Percentiles rank a stretch among this genome's conserved stretches.
These are phyloP conservation scores for Cancer borealis DNA, from an alignment of 2,888 invertebrate genomes.

Conservation along the genomic window DNA sequence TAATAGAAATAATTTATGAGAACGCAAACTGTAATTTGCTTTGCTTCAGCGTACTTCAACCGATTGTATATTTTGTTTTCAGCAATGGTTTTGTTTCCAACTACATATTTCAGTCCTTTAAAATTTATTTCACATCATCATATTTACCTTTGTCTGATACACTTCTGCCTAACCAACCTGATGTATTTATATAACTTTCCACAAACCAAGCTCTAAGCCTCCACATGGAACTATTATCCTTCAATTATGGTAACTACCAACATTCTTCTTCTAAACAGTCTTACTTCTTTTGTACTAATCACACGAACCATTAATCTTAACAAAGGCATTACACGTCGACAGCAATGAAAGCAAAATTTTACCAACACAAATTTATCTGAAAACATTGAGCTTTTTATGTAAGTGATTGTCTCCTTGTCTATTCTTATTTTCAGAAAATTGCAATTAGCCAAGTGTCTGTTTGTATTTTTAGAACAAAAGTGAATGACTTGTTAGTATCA, in stretches of 20 bases:
- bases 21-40: too few species aligned
- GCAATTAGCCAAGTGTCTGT: too few species aligned
- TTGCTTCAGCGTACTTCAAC: too few species aligned
- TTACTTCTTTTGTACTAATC: background rate
- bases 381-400: background rate
- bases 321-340: background rate
- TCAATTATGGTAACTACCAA: background rate
- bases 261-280: background rate
- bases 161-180: background rate
- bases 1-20: background rate
- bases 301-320: background rate
- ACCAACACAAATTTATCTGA: background rate
- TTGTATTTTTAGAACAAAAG: too few species aligned
- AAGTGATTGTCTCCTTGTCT: background rate
- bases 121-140: background rate
- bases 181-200: background rate
- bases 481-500: too few species aligned
- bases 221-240: background rate
- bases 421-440: background rate
- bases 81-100: too few species aligned
- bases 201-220: background rate
- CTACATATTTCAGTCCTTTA: background rate
- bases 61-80: too few species aligned
- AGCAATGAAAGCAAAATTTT: background rate
- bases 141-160: background rate